Evolutionary conservation across 1,140 invertebrate species (phyloP).

Genomic region (Antheraea pernyi): DNA sequence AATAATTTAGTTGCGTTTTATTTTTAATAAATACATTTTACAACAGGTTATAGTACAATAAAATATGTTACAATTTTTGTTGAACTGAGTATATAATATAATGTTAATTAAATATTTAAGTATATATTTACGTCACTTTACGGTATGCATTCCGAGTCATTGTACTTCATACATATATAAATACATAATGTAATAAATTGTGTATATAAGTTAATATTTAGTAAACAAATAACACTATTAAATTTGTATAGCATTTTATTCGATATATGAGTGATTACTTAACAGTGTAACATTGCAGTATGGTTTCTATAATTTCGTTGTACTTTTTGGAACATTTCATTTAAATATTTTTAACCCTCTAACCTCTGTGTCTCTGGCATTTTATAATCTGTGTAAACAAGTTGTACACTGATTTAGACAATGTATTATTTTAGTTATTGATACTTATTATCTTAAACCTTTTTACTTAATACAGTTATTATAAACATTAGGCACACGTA

Average conservation of each 20-base stretch:
- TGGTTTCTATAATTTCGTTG: too few species aligned
- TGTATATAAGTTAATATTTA: too few species aligned
- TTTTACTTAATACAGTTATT: not conserved
- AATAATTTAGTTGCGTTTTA: not conserved
- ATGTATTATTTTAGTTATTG: not conserved
- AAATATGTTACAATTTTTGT: slow-evolving; percentile 39
- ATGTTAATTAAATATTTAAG: slow-evolving; percentile 29
- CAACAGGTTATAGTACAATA: slow-evolving; percentile 64
- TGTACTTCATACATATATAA: slow-evolving; percentile 3
- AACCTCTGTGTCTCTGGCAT: not conserved
- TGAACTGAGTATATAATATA: slow-evolving; percentile 38
- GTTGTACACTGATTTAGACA: not conserved
- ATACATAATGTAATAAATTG: not conserved
- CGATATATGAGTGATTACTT: too few species aligned
- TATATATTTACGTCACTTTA: slow-evolving; percentile 53
- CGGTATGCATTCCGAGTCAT: slow-evolving; percentile 41
- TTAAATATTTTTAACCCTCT: not conserved
- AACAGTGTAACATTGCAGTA: too few species aligned
- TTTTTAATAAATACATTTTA: slow-evolving; percentile 75
- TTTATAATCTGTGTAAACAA: not conserved
- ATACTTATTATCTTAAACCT: not conserved
- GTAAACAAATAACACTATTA: too few species aligned
- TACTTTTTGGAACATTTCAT: not conserved
- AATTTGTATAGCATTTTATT: too few species aligned
- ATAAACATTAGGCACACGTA: slow-evolving; percentile 64